phyloP scores from a whole-genome alignment of 2,797 vertebrate species.

The Falco rusticolus region DNA sequence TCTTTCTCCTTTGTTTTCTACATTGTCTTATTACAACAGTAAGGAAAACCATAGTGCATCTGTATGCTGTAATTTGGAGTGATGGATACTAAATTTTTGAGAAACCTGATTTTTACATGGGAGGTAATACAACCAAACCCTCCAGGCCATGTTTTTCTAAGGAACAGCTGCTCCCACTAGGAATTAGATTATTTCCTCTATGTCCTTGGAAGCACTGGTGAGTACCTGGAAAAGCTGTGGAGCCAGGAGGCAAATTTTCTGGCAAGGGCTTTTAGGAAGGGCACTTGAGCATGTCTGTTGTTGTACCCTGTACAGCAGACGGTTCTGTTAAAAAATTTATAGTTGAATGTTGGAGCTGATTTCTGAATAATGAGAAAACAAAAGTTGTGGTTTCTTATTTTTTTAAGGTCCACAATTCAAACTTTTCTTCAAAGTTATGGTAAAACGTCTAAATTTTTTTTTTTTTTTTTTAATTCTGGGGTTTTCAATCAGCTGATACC shows the following conservation, averaged over 20 bases:
- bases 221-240: neutral
- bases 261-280: neutral
- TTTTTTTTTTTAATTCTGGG: neutral
- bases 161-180: neutral
- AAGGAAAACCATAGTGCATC: neutral
- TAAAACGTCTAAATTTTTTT: neutral
- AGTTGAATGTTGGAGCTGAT: neutral
- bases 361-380: neutral
- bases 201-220: neutral
- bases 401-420: neutral
- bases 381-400: neutral
- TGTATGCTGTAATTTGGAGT: neutral
- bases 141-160: neutral
- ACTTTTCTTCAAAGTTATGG: neutral
- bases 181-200: neutral
- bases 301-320: neutral
- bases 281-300: neutral
- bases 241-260: neutral
- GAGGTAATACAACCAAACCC: neutral
- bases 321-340: neutral
- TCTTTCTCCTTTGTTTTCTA: neutral
- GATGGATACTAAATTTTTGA: neutral
- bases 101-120: neutral
- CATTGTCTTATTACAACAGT: neutral
- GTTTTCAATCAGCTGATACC: neutral